Conservation (phyloP, 2,113 vertebrate species). For the Helogale parvula region DNA sequence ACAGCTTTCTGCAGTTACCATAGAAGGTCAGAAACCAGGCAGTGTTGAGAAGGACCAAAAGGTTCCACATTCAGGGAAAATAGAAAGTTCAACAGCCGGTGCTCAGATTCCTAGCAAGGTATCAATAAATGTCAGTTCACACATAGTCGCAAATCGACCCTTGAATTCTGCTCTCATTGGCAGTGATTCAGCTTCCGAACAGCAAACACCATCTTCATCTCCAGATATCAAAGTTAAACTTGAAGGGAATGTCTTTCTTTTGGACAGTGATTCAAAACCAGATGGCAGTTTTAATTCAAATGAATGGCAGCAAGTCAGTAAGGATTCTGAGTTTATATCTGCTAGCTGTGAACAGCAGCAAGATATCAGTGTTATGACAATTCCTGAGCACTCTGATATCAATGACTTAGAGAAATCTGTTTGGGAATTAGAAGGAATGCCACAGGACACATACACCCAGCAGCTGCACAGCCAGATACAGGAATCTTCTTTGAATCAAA, state of each 20-base stretch:
- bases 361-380: constrained; percentile 82
- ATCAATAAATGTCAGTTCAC: constrained; percentile 84
- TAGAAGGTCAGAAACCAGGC: constrained; percentile 82
- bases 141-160: constrained; percentile 80
- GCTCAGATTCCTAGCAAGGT: constrained; percentile 84
- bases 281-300: constrained; percentile 88
- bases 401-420: constrained; percentile 89
- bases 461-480: constrained; percentile 90
- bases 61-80: constrained; percentile 81
- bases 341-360: constrained; percentile 83
- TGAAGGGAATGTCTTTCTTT: constrained; percentile 88
- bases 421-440: constrained; percentile 89
- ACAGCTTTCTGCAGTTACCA: constrained; percentile 83
- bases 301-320: constrained; percentile 88
- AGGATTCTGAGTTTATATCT: constrained; percentile 85
- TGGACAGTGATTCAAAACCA: constrained; percentile 87
- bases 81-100: constrained; percentile 88
- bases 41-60: constrained; percentile 83
- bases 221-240: constrained; percentile 90
- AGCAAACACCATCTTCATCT: constrained; percentile 84
- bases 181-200: constrained; percentile 86
- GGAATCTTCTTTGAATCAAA: constrained; percentile 86
- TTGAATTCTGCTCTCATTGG: constrained; percentile 82
- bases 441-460: constrained; percentile 86
- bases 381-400: constrained; percentile 84